Percentiles rank a stretch among this genome's conserved stretches.
Evolutionary conservation across 2,113 vertebrate genomes (phyloP).

Genomic region (Neopipo cinnamomea): DNA sequence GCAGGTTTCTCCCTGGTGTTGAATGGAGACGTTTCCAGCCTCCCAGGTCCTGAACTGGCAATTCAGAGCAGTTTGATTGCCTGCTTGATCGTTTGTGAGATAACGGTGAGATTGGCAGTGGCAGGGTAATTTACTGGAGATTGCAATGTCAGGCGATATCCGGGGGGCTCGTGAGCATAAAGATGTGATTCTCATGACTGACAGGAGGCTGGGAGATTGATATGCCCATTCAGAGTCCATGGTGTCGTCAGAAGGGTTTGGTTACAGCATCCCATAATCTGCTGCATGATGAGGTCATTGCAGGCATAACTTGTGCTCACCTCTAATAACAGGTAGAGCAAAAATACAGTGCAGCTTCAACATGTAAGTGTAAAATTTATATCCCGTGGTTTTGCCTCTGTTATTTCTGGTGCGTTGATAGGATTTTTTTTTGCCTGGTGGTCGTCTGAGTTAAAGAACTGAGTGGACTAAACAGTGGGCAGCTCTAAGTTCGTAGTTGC

Average conservation of each 20-base stretch:
- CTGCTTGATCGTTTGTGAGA: conserved; percentile 82
- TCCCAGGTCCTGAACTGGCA: conserved; percentile 74
- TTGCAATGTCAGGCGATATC: conserved; percentile 79
- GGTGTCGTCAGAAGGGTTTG: conserved; percentile 51
- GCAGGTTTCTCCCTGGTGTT: conserved; percentile 18
- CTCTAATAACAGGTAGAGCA: conserved; percentile 24
- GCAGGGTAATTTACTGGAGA: conserved; percentile 84
- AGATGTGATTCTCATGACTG: conserved; percentile 77
- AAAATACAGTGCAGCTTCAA: neutral
- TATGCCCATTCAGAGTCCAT: conserved; percentile 74
- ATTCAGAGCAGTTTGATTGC: conserved; percentile 79
- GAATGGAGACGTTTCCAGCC: conserved; percentile 65
- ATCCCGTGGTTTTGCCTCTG: neutral
- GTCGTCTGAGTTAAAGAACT: neutral
- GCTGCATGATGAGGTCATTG: conserved; percentile 70
- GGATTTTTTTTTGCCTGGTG: conserved; percentile 22
- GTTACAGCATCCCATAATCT: conserved; percentile 61
- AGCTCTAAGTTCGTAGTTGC: neutral
- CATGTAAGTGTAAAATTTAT: conserved; percentile 39
- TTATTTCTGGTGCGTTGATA: neutral
- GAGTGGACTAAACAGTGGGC: neutral
- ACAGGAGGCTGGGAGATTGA: conserved; percentile 74
- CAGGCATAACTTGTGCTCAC: conserved; percentile 11
- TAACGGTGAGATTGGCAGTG: conserved; percentile 80
- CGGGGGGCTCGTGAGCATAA: conserved; percentile 70